Percentiles rank a stretch among this genome's conserved stretches.
Evolutionary conservation across 2,113 vertebrate genomes (phyloP).

Genomic region (Petrocephalus microphthalmus): DNA sequence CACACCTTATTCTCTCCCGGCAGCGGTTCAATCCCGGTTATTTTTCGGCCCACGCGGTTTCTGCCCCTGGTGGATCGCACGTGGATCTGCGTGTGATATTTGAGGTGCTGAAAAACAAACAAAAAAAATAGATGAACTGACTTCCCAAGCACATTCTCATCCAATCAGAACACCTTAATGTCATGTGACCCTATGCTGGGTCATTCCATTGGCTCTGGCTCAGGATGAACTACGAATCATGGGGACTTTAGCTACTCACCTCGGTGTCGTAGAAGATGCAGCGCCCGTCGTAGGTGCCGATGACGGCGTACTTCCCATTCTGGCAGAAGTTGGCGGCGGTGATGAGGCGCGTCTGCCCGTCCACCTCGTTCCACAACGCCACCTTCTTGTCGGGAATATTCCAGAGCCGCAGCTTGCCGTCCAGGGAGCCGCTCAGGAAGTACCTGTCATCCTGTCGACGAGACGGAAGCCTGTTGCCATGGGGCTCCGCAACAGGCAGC

Average conservation of each 20-base stretch:
- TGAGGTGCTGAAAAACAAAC: conserved; percentile 73
- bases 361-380: conserved; percentile 96
- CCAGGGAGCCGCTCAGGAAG: conserved; percentile 92
- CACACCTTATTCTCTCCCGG: conserved; percentile 95
- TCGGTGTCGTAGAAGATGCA: conserved; percentile 99
- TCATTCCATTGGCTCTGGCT: neutral
- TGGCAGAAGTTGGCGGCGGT: conserved; percentile 98
- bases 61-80: conserved; percentile 95
- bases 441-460: conserved; percentile 82
- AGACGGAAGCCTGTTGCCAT: neutral
- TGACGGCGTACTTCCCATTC: conserved; percentile 95
- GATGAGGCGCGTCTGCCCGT: conserved; percentile 92
- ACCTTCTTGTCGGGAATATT: conserved; percentile 99
- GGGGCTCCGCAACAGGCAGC: neutral
- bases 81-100: conserved; percentile 97
- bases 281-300: conserved; percentile 92
- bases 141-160: neutral
- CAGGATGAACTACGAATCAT: neutral
- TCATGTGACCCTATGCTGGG: neutral
- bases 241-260: conserved; percentile 54
- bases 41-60: conserved; percentile 94
- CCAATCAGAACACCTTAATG: neutral
- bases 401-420: conserved; percentile 94
- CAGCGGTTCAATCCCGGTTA: conserved; percentile 94
- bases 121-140: conserved; percentile 1